Base-by-base conservation (phyloP, 2,888 invertebrate genomes). In the Tromatobia lineatoria region DNA sequence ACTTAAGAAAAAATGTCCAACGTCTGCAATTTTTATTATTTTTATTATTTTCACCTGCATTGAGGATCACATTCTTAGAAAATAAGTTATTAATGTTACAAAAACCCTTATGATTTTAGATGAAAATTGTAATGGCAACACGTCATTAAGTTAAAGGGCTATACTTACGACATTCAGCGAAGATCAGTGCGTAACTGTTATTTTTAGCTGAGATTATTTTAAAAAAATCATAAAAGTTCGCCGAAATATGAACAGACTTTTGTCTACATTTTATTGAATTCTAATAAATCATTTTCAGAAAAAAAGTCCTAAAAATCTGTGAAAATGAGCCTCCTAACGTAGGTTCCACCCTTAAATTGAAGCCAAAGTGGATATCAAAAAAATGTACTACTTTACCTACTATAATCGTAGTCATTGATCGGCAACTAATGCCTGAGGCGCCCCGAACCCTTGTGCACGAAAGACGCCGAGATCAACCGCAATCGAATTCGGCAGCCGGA, bases 261-360 rank as follows among this genome's bases (percentile, higher is more conserved):
- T 29, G 29, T 29, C 29, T 29, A 29, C 29, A 29, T 29, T 29
- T 29, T 2, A 29, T 29, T 29, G 29, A 29, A 29, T 29, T 29
- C 29, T 29, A 29, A 34, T 2, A 34, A 34, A 34, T 34, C 3
- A 34, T 34, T 34, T 34, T 34, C 34, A 4, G 3, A 23, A 34
- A 54, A 54, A 54, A 25, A 54, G 10, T 54, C 23, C 54, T 23
- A 54, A 54, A 20, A 54, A 54, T 54, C 54, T 23, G 54, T 54
- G 54, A 54, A 54, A 54, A 54, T 54, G 54, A 54, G 54, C 54
- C 54, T 54, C 54, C 54, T 54, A 54, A 54, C 54, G 23, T 20
- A 25, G 54, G 20, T 54, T 54, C 54, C 54, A 23, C 54, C 54
- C 54, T 54, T 54, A 54, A 54, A 50, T 50, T 50, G n/a, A 50